Evolutionary conservation across 1,140 invertebrate species (phyloP).

Genomic region (Drosophila takahashii): DNA sequence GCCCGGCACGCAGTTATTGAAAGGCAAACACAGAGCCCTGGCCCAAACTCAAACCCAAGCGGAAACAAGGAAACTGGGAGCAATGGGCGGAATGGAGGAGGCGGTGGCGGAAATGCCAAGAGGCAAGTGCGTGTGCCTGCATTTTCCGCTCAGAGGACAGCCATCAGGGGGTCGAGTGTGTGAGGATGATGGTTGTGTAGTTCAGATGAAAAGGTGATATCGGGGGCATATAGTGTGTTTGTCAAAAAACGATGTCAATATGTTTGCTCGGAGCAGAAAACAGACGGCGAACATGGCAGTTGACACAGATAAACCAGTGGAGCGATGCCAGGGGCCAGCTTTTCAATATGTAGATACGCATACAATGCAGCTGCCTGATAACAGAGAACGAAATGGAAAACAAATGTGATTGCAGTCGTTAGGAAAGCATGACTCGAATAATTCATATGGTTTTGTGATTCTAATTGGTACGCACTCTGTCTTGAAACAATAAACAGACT

Average conservation of each 20-base stretch:
- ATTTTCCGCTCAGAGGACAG: slow-evolving; percentile 32
- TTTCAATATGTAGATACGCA: slow-evolving; percentile 16
- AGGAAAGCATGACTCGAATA: slow-evolving; percentile 29
- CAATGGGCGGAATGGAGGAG: slow-evolving; percentile 7
- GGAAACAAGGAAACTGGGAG: slow-evolving; percentile 3
- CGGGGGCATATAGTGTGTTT: slow-evolving; percentile 50
- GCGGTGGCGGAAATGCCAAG: slow-evolving; percentile 65
- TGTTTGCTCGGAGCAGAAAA: slow-evolving; percentile 37
- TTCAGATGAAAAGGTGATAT: slow-evolving; percentile 35
- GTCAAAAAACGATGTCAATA: slow-evolving; percentile 78
- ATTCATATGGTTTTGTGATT: slow-evolving; percentile 20
- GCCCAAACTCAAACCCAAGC: slow-evolving; percentile 37
- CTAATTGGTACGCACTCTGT: slow-evolving; percentile 10
- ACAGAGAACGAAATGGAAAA: slow-evolving; percentile 3
- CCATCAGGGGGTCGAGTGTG: slow-evolving; percentile 5
- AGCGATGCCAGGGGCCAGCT: slow-evolving; percentile 9
- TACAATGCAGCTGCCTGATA: slow-evolving; percentile 50
- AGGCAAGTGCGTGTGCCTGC: slow-evolving; percentile 69
- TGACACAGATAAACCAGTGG: slow-evolving; percentile 66
- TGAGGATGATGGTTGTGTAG: slow-evolving; percentile 9
- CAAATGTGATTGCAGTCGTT: slow-evolving; percentile 24
- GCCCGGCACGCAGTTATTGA: slow-evolving; percentile 65
- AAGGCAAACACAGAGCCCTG: slow-evolving; percentile 59
- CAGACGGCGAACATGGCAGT: slow-evolving; percentile 42
- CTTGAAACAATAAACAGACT: slow-evolving; percentile 20